These are phyloP conservation scores for Saccopteryx bilineata DNA, from an alignment of 2,113 vertebrate species.

Conservation along the genomic window DNA sequence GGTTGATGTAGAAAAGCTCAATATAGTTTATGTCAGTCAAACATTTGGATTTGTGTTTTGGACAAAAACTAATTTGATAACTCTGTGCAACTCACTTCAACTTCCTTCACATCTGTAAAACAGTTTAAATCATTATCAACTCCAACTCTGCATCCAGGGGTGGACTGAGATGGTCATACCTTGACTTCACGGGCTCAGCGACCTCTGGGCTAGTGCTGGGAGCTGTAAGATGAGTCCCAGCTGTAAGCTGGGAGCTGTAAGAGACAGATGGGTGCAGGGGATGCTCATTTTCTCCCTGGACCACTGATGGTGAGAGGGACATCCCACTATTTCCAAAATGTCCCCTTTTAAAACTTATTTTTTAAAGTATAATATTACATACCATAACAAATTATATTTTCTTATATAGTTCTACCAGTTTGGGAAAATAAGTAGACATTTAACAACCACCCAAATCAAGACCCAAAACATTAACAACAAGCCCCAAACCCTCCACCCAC, in stretches of 20 bases:
- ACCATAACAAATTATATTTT: not conserved
- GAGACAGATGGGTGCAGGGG: no score
- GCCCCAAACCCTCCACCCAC: not conserved
- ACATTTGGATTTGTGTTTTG: slow-evolving; percentile 14
- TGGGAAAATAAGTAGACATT: not conserved
- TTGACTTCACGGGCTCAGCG: not conserved
- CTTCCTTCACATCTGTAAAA: not conserved
- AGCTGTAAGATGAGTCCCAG: not conserved
- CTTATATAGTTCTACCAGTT: not conserved
- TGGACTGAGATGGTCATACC: not conserved
- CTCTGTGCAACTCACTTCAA: not conserved
- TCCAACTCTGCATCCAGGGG: not conserved
- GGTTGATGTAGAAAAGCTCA: slow-evolving; percentile 63
- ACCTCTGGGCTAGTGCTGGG: not conserved
- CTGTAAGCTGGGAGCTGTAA: not conserved
- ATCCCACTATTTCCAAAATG: not conserved
- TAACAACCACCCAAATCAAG: not conserved
- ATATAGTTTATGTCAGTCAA: slow-evolving; percentile 75
- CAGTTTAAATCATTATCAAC: not conserved
- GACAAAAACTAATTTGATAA: slow-evolving; percentile 12
- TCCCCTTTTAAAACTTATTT: not conserved
- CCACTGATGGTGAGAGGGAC: not conserved
- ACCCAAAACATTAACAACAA: not conserved
- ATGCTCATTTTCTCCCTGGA: not conserved
- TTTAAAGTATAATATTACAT: not conserved